A percentile compares a stretch with the other conserved stretches of the same genome.
phyloP scores from a whole-genome alignment of 2,888 invertebrate species.

The Papilio gigon region DNA sequence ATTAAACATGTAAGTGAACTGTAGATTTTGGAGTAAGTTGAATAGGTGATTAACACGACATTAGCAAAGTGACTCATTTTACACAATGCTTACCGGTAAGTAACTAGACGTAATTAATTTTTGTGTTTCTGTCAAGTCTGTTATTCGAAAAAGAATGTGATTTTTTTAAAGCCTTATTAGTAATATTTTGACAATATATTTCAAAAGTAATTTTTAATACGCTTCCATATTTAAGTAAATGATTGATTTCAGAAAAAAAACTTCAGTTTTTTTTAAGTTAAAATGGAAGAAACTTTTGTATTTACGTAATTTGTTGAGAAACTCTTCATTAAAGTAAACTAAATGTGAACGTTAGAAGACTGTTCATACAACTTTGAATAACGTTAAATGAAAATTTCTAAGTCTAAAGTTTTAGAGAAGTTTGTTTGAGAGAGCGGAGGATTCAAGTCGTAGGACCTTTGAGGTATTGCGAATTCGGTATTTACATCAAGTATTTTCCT shows the following conservation, averaged over 20 bases:
- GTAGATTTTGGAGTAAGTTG: conserved; percentile 3
- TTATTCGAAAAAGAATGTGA: too few relatives aligned
- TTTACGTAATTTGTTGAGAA: conserved; percentile 27
- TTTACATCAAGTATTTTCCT: neutral
- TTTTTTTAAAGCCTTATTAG: too few relatives aligned
- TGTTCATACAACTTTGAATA: conserved; percentile 33
- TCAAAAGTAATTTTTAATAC: too few relatives aligned
- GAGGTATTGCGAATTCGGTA: conserved; percentile 12
- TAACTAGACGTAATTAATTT: neutral
- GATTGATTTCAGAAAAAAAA: neutral
- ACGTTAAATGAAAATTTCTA: conserved; percentile 32
- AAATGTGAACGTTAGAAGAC: conserved; percentile 25
- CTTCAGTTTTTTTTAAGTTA: too few relatives aligned
- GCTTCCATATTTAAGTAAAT: neutral
- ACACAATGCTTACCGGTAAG: neutral
- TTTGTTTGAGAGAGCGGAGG: conserved; percentile 23
- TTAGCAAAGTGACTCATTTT: neutral
- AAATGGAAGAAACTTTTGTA: neutral
- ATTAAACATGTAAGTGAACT: conserved; percentile 39
- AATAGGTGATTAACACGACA: conserved; percentile 10
- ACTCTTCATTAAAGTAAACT: conserved; percentile 32
- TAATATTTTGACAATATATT: too few relatives aligned
- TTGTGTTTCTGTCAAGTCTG: neutral
- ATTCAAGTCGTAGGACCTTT: conserved; percentile 1
- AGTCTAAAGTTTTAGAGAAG: conserved; percentile 33